These are phyloP conservation scores for Polypterus bichir DNA, from an alignment of 2,113 vertebrate genomes.

Conservation along the genomic window DNA sequence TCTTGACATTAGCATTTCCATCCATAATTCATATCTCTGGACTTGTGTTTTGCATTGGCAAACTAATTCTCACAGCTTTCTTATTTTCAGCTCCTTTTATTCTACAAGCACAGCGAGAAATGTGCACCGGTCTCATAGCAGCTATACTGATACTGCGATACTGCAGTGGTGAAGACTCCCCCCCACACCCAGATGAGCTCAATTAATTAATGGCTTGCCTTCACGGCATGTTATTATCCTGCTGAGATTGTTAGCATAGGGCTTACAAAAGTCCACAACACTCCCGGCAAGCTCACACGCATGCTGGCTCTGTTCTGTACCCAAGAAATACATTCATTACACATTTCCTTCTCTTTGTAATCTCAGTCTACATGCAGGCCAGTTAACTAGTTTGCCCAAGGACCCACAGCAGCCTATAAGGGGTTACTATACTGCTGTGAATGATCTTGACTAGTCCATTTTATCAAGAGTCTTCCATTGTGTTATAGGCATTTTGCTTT, in stretches of 20 bases:
- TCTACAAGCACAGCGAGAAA: neutral
- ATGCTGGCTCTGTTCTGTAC: neutral
- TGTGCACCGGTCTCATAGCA: neutral
- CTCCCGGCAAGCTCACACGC: neutral
- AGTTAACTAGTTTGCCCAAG: too few species aligned
- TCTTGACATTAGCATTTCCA: neutral
- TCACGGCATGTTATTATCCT: neutral
- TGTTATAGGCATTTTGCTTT: too few species aligned
- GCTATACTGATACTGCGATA: neutral
- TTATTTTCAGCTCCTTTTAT: neutral
- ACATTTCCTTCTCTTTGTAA: neutral
- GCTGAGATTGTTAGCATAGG: neutral
- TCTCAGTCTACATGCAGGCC: neutral
- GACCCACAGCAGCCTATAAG: too few species aligned
- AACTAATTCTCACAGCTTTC: neutral
- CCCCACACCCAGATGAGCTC: neutral
- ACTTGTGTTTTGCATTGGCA: neutral
- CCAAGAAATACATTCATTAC: neutral
- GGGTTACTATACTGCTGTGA: too few species aligned
- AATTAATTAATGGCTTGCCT: conserved; percentile 2
- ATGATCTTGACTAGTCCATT: too few species aligned
- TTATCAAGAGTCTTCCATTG: too few species aligned
- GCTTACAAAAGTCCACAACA: neutral
- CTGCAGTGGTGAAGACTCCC: conserved; percentile 1
- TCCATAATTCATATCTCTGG: neutral